Conservation (phyloP, 2,113 vertebrate genomes). For the Ahaetulla prasina region DNA sequence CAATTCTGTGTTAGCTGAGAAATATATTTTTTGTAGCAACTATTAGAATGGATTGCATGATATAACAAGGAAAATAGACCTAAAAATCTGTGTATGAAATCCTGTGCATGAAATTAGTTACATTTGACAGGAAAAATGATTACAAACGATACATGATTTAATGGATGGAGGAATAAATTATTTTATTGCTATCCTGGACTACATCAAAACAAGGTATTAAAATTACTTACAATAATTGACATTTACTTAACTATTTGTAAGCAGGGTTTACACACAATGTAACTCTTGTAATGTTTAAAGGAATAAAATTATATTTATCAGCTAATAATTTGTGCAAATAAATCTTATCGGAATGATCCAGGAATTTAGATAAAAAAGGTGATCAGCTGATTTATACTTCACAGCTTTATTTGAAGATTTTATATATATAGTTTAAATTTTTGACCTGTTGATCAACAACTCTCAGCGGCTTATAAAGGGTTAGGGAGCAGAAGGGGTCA, state of each 20-base stretch:
- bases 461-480: not conserved
- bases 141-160: not conserved
- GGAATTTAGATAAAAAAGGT: not conserved
- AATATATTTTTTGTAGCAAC: not conserved
- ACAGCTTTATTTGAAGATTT: not conserved
- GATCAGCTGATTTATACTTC: too few species aligned
- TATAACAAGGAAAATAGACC: not conserved
- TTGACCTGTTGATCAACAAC: not conserved
- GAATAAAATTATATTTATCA: not conserved
- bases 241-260: not conserved
- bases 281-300: not conserved
- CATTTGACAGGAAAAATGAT: not conserved
- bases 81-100: not conserved
- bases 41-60: not conserved
- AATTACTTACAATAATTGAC: too few species aligned
- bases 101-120: not conserved
- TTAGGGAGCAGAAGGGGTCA: not conserved
- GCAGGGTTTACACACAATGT: not conserved
- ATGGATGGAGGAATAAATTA: not conserved
- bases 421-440: not conserved
- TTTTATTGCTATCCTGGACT: not conserved
- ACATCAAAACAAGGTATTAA: not conserved
- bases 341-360: not conserved
- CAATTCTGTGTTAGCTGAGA: not conserved
- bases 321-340: not conserved